These are phyloP conservation scores for Caenorhabditis virilis DNA, from an alignment of 2,888 invertebrate genomes.

Conservation along the genomic window DNA sequence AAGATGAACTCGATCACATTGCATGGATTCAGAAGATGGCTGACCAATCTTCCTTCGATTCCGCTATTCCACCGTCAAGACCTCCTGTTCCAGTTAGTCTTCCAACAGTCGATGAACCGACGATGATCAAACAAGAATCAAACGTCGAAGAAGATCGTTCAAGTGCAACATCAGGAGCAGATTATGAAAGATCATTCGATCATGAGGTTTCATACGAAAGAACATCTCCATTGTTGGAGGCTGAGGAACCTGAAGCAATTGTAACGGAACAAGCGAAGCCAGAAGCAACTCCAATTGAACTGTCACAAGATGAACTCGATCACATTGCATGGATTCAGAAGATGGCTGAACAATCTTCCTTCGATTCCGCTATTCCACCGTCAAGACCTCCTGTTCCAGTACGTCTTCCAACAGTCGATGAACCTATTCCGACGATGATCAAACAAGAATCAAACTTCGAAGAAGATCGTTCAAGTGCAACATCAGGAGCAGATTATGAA, in stretches of 20 bases:
- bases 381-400: background rate
- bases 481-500: constrained; percentile 28
- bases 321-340: constrained; percentile 34
- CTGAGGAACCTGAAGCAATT: constrained; percentile 7
- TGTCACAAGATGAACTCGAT: constrained; percentile 34
- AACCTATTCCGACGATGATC: background rate
- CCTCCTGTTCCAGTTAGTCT: constrained; percentile 4
- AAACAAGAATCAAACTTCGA: constrained; percentile 3
- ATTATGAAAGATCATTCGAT: constrained; percentile 10
- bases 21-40: constrained; percentile 25
- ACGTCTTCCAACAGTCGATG: background rate
- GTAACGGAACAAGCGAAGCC: too few species aligned
- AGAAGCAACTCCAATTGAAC: background rate
- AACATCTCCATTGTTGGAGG: constrained; percentile 25
- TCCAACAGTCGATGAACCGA: background rate
- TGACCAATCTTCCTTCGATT: constrained; percentile 11
- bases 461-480: constrained; percentile 17
- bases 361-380: constrained; percentile 1
- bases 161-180: background rate
- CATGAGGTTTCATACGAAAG: background rate
- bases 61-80: background rate
- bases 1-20: constrained; percentile 56
- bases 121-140: background rate
- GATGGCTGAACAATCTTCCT: constrained; percentile 15
- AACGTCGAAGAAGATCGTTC: background rate